Evolutionary conservation across 2,797 vertebrate genomes (phyloP), one percentile per base, ranked within the genome.

Genomic region (Geotrypetes seraphini): DNA sequence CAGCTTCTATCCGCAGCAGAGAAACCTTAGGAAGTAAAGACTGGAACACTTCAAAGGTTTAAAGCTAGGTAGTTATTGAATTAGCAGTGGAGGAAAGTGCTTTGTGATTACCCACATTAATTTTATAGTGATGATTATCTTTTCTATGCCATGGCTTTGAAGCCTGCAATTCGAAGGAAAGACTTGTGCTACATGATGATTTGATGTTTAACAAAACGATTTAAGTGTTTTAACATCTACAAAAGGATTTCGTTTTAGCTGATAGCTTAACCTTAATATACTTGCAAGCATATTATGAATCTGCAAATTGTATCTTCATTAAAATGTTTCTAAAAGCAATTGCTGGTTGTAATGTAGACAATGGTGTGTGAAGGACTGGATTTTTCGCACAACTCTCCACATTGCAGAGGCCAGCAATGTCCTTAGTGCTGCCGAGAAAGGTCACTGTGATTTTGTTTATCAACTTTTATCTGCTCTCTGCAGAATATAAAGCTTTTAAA

Each of bases 21-120:
- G 2, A 16, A 15, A 40, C 21, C 7, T 33, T 19, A 16, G n/a
- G 38, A 53, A 34, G 22, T 40, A 51, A 37, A 28, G 43, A 38
- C 18, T 20, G 53, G 16, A 50, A 32, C 16, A 27, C 14, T 38
- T 44, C 38, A 33, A 41, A 56, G 39, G 12, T 25, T 44, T 38
- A 33, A 41, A 56, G 39, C 12, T 25, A 36, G 19, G 7, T 35
- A 33, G 34, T 51, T 54, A 52, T 19, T 56, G 39, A 46, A 50
- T 47, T 44, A 54, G 14, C 22, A 42, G 31, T 57, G 10, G 12
- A 19, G 22, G 47, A 64, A 50, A 44, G 36, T 36, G 10, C 4
- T 39, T 20, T 24, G 25, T 36, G 22, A 23, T 31, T 45, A 14
- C 41, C 13, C 26, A n/a, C 2, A 7, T 39, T 47, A 16, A 19